Evolutionary conservation across 2,113 vertebrate species (phyloP).

Genomic region (Aegypius monachus): DNA sequence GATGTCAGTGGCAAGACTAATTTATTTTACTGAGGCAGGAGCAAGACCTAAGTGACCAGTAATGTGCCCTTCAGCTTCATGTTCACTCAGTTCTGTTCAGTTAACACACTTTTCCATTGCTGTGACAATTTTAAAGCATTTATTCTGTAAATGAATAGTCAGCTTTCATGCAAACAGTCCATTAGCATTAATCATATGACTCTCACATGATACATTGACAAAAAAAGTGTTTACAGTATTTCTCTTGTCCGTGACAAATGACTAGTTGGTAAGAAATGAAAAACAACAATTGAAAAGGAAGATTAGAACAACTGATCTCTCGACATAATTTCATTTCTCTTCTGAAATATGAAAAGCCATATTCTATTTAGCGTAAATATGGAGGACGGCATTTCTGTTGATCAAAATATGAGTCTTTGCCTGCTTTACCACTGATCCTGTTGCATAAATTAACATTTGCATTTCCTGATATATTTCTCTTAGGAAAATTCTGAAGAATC

Average conservation of each 20-base stretch:
- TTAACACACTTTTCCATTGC: conserved; percentile 2
- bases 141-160: conserved; percentile 32
- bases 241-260: not conserved
- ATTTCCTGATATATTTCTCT: not conserved
- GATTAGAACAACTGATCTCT: not conserved
- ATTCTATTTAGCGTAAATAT: not conserved
- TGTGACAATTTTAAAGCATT: conserved; percentile 21
- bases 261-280: not conserved
- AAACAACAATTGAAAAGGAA: not conserved
- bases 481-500: not conserved
- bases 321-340: not conserved
- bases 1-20: not conserved
- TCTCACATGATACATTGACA: not conserved
- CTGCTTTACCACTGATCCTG: not conserved
- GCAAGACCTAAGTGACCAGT: not conserved
- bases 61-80: not conserved
- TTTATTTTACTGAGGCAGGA: not conserved
- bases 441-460: not conserved
- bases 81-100: not conserved
- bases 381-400: not conserved
- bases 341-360: not conserved
- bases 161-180: conserved; percentile 23
- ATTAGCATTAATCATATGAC: conserved; percentile 40
- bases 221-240: not conserved
- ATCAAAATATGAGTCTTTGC: not conserved